Percentiles rank a stretch among this genome's conserved stretches.
phyloP scores from a whole-genome alignment of 2,113 vertebrate species.

The Ibidorhyncha struthersii region DNA sequence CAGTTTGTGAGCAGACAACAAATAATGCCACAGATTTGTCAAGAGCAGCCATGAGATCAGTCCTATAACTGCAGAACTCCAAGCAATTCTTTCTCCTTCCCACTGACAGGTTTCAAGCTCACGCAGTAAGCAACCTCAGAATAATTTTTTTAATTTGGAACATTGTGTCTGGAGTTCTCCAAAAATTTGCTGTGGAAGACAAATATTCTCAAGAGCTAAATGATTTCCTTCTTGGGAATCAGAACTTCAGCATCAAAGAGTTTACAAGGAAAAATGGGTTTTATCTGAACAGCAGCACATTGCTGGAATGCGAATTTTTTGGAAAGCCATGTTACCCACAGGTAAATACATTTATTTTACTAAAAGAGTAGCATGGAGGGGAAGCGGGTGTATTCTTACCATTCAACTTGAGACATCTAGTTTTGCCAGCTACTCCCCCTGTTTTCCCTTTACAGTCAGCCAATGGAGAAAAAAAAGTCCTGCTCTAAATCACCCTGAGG shows the following conservation, averaged over 20 bases:
- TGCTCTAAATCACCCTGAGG: not conserved
- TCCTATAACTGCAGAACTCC: not conserved
- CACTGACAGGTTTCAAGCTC: slow-evolving; percentile 72
- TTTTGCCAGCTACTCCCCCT: not conserved
- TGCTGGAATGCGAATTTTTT: slow-evolving; percentile 78
- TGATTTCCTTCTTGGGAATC: slow-evolving; percentile 69
- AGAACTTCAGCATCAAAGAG: slow-evolving; percentile 79
- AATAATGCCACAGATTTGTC: not conserved
- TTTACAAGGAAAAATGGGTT: slow-evolving; percentile 77
- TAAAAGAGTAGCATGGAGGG: not conserved
- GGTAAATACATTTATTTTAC: slow-evolving; percentile 61
- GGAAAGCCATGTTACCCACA: slow-evolving; percentile 75
- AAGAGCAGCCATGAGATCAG: not conserved
- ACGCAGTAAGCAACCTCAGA: slow-evolving; percentile 70
- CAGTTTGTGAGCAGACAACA: rapidly evolving
- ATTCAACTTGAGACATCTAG: not conserved
- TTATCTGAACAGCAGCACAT: slow-evolving; percentile 74
- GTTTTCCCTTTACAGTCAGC: not conserved
- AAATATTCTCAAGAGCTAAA: slow-evolving; percentile 46
- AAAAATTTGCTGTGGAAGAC: not conserved
- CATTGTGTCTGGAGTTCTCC: slow-evolving; percentile 63
- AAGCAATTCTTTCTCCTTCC: slow-evolving; percentile 16
- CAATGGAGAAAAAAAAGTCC: not conserved
- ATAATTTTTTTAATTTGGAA: slow-evolving; percentile 75
- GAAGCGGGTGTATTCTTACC: not conserved